Percentiles rank a stretch among this genome's conserved stretches.
phyloP scores from a whole-genome alignment of 2,113 vertebrate species.

The Oreochromis aureus region DNA sequence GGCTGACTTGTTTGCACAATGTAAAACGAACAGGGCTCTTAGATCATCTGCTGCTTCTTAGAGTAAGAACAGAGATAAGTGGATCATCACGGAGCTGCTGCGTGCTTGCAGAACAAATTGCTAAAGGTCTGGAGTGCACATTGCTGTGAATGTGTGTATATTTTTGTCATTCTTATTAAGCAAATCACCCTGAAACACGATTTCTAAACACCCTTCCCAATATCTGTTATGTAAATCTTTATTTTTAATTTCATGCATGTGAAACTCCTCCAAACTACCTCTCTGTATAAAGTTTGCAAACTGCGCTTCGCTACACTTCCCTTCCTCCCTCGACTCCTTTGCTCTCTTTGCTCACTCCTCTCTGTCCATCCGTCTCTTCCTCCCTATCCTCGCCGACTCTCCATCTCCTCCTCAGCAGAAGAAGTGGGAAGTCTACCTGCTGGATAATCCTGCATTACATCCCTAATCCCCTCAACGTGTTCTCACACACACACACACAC shows the following conservation, averaged over 20 bases:
- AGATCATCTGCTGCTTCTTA: constrained; percentile 23
- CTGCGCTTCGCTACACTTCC: not conserved
- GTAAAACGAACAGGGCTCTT: constrained; percentile 19
- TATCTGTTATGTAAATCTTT: not conserved
- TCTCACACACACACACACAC: not conserved
- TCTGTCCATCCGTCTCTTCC: not conserved
- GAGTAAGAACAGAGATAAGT: not conserved
- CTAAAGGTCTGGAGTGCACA: not conserved
- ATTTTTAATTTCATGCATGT: not conserved
- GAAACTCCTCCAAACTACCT: not conserved
- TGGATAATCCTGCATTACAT: constrained; percentile 71
- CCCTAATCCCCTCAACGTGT: constrained; percentile 50
- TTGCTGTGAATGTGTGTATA: not conserved
- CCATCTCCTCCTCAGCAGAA: constrained; percentile 14
- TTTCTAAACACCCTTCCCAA: not conserved
- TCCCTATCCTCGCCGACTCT: not conserved
- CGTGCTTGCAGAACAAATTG: not conserved
- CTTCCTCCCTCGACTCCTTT: not conserved
- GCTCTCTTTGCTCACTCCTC: not conserved
- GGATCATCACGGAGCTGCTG: not conserved
- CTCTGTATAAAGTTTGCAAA: not conserved
- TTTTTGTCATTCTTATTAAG: not conserved
- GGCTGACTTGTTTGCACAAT: constrained; percentile 25
- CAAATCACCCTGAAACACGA: not conserved
- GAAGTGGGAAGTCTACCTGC: constrained; percentile 58